Conservation (phyloP, 2,113 vertebrate genomes). For the Scopus umbretta region DNA sequence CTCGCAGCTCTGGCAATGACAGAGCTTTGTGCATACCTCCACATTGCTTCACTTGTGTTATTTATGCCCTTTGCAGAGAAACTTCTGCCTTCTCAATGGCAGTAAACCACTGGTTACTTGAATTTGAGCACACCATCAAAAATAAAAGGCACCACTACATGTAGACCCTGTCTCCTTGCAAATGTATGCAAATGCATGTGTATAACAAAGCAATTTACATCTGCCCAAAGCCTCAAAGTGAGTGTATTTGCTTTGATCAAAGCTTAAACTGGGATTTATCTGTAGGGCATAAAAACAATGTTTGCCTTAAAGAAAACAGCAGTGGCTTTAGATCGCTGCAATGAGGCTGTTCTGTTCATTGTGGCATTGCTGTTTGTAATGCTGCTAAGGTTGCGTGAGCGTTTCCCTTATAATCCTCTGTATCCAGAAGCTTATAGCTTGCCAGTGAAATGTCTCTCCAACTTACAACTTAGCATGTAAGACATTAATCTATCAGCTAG, state of each 20-base stretch:
- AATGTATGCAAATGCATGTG: conserved; percentile 76
- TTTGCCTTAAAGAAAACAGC: conserved; percentile 65
- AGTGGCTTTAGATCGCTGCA: conserved; percentile 46
- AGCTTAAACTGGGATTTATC: conserved; percentile 76
- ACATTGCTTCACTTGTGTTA: not conserved
- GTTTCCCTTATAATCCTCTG: conserved; percentile 33
- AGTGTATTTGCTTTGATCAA: conserved; percentile 76
- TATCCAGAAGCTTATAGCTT: conserved; percentile 16
- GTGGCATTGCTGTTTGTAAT: conserved; percentile 32
- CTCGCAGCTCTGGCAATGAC: not conserved
- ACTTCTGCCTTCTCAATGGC: not conserved
- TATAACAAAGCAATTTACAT: conserved; percentile 75
- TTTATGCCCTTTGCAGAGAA: not conserved
- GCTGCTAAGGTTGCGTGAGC: conserved; percentile 20
- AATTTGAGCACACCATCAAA: conserved; percentile 4
- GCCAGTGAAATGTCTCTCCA: conserved; percentile 11
- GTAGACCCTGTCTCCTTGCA: conserved; percentile 55
- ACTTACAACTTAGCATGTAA: not conserved
- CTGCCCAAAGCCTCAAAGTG: conserved; percentile 71
- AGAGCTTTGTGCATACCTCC: not conserved
- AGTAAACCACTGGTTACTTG: not conserved
- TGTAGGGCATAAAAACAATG: conserved; percentile 72
- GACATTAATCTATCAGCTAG: conserved; percentile 8
- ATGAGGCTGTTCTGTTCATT: conserved; percentile 14
- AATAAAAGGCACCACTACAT: conserved; percentile 34